Evolutionary conservation across 2,888 invertebrate species (phyloP).

Genomic region (Himalopsyche anomala): DNA sequence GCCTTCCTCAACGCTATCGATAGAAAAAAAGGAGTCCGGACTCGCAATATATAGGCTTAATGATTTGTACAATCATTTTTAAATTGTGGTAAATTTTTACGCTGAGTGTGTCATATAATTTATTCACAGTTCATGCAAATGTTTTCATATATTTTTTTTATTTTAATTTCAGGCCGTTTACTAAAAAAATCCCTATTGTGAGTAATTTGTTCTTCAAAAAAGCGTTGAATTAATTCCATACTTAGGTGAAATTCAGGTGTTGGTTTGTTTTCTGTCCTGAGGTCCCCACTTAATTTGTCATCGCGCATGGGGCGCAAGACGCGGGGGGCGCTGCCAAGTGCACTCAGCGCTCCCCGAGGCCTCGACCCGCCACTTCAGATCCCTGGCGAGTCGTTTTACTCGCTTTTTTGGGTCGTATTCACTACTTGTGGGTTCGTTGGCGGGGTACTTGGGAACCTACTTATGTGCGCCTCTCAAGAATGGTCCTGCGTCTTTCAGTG

Average conservation of each 20-base stretch:
- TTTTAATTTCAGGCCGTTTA: too few species aligned
- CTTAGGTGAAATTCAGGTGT: constrained; percentile 1
- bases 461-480: background rate
- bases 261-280: constrained; percentile 26
- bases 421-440: constrained; percentile 29
- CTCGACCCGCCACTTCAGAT: constrained; percentile 31
- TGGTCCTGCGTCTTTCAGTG: constrained; percentile 14
- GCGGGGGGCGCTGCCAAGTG: constrained; percentile 31
- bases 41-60: too few species aligned
- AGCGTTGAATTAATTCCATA: background rate
- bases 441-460: constrained; percentile 12
- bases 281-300: constrained; percentile 30
- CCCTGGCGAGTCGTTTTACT: constrained; percentile 30
- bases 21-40: too few species aligned
- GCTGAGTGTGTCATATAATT: too few species aligned
- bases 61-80: too few species aligned
- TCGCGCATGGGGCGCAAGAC: constrained; percentile 4
- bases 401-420: constrained; percentile 34
- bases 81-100: too few species aligned
- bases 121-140: too few species aligned
- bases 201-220: background rate
- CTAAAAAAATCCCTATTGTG: too few species aligned
- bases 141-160: too few species aligned
- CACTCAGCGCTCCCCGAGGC: constrained; percentile 11
- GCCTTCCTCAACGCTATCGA: too few species aligned